Percentiles rank a stretch among this genome's conserved stretches.
phyloP scores from a whole-genome alignment of 2,797 vertebrate species.

The Peromyscus attwateri region DNA sequence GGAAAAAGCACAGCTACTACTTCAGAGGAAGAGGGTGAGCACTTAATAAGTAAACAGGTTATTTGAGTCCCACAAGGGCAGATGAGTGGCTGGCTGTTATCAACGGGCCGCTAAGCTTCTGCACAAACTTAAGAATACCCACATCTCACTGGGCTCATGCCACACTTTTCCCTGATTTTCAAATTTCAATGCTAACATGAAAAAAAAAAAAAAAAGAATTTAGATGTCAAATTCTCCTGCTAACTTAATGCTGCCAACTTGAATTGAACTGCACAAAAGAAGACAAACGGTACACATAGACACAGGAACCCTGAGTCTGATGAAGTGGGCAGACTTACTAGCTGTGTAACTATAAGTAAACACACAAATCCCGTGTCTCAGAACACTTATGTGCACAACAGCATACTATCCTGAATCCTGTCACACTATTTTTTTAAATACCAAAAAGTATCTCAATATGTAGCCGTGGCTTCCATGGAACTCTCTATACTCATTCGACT shows the following conservation, averaged over 20 bases:
- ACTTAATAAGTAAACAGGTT: neutral
- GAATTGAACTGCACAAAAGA: conserved; percentile 29
- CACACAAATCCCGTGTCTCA: neutral
- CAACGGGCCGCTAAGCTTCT: neutral
- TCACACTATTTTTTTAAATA: neutral
- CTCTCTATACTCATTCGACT: neutral
- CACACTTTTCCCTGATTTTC: neutral
- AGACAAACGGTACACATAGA: neutral
- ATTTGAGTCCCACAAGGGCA: neutral
- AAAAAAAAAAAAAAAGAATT: neutral
- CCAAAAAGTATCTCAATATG: neutral
- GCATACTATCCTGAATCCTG: neutral
- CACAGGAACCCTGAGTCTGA: neutral
- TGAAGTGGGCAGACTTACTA: neutral
- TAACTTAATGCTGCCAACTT: neutral
- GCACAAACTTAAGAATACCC: neutral
- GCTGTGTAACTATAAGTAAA: neutral
- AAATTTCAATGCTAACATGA: conserved; percentile 46
- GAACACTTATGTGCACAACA: neutral
- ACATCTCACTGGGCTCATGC: neutral
- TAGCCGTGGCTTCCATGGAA: neutral
- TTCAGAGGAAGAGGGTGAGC: neutral
- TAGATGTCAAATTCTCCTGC: conserved; percentile 1
- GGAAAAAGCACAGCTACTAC: neutral
- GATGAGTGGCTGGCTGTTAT: neutral